phyloP scores from a whole-genome alignment of 2,888 invertebrate species.

The Leptura quadrifasciata region DNA sequence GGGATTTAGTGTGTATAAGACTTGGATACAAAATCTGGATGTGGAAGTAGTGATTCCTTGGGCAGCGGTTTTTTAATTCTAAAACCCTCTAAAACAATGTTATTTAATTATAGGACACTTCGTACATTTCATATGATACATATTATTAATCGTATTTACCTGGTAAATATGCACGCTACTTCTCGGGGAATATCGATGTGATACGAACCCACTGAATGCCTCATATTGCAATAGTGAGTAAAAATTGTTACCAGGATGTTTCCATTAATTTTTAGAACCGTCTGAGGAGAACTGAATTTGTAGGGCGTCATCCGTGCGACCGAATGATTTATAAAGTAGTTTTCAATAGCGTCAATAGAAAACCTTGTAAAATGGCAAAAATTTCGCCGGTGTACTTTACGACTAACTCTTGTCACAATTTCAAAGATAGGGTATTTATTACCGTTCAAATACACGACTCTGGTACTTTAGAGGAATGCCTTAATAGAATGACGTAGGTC shows the following conservation, averaged over 20 bases:
- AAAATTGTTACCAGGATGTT: conserved; percentile 15
- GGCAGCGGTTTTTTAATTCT: no score
- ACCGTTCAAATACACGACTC: conserved; percentile 35
- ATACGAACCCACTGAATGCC: not conserved
- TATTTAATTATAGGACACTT: no score
- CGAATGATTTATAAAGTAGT: conserved; percentile 39
- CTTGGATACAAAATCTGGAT: no score
- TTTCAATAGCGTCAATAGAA: conserved; percentile 38
- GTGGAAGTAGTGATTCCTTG: no score
- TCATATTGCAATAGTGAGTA: not conserved
- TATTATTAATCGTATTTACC: not conserved
- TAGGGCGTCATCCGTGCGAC: conserved; percentile 5
- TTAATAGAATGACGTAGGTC: conserved; percentile 49
- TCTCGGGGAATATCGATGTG: not conserved
- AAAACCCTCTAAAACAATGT: no score
- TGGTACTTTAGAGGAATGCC: conserved; percentile 44
- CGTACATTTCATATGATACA: not conserved
- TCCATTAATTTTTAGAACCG: conserved; percentile 21
- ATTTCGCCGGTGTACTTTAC: conserved; percentile 34
- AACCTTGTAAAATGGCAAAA: conserved; percentile 24
- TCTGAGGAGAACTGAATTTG: not conserved
- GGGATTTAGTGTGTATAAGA: no score
- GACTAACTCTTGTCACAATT: conserved; percentile 39
- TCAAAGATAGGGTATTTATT: conserved; percentile 46
- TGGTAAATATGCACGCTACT: not conserved